phyloP scores from a whole-genome alignment of 2,888 invertebrate species.

The Meganola albula region DNA sequence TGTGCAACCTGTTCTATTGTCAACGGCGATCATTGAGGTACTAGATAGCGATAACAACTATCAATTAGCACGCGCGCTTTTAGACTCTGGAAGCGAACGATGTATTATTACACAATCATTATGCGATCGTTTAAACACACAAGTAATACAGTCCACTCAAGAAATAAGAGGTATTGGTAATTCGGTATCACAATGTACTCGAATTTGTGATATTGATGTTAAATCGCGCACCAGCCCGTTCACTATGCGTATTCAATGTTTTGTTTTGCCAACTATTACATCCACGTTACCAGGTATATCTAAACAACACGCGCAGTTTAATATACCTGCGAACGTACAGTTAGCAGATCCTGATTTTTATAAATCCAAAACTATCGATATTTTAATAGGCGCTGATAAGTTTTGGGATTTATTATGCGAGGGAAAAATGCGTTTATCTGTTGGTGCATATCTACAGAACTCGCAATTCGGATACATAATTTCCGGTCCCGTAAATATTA shows the following conservation, averaged over 20 bases:
- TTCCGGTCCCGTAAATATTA: neutral
- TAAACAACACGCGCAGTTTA: neutral
- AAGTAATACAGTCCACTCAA: neutral
- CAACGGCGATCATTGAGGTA: neutral
- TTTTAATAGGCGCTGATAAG: neutral
- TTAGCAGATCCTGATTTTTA: neutral
- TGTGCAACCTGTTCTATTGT: slow-evolving; percentile 3
- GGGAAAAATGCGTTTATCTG: neutral
- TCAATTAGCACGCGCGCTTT: slow-evolving; percentile 1
- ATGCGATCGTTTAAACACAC: neutral
- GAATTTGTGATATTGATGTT: neutral
- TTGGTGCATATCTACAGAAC: neutral
- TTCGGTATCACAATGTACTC: neutral
- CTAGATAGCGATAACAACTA: neutral
- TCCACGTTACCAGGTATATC: neutral
- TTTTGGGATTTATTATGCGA: neutral
- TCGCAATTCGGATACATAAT: slow-evolving; percentile 2
- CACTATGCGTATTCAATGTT: neutral
- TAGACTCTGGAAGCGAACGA: neutral
- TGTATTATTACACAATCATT: neutral
- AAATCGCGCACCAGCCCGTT: neutral
- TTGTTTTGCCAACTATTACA: neutral
- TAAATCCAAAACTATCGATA: neutral
- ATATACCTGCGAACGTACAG: neutral
- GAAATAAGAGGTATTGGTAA: neutral